A percentile compares a stretch with the other conserved stretches of the same genome.
phyloP scores from a whole-genome alignment of 2,797 vertebrate genomes.

The Arctocebus calabarensis region DNA sequence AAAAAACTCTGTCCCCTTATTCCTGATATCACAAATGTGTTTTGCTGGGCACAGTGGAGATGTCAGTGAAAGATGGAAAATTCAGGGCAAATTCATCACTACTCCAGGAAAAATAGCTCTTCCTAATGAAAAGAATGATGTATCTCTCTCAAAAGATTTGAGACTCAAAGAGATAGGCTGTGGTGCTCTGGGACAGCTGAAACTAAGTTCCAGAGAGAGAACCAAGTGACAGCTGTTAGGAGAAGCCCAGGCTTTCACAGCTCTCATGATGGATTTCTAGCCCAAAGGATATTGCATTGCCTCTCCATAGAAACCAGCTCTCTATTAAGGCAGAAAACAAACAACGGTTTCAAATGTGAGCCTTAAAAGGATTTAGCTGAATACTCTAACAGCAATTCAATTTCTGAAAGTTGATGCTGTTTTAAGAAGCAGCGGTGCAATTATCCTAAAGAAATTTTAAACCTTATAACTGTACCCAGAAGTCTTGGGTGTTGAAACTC shows the following conservation, averaged over 20 bases:
- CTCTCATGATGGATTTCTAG: neutral
- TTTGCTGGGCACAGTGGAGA: slow-evolving; percentile 15
- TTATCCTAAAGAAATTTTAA: slow-evolving; percentile 48
- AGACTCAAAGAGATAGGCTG: neutral
- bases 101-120: slow-evolving; percentile 1
- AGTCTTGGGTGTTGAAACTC: neutral
- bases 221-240: neutral
- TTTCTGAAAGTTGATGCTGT: slow-evolving; percentile 8
- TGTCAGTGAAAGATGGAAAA: neutral
- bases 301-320: neutral
- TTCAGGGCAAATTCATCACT: neutral
- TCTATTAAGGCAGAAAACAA: slow-evolving; percentile 11
- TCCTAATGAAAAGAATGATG: neutral
- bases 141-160: neutral
- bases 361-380: neutral
- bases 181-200: neutral
- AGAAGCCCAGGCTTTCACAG: neutral
- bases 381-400: neutral
- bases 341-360: neutral
- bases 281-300: neutral
- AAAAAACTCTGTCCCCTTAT: neutral
- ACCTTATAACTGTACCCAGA: neutral
- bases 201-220: neutral
- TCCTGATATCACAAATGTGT: neutral
- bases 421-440: neutral